Conservation (phyloP, 2,888 invertebrate genomes). For the Callosobruchus maculatus region DNA sequence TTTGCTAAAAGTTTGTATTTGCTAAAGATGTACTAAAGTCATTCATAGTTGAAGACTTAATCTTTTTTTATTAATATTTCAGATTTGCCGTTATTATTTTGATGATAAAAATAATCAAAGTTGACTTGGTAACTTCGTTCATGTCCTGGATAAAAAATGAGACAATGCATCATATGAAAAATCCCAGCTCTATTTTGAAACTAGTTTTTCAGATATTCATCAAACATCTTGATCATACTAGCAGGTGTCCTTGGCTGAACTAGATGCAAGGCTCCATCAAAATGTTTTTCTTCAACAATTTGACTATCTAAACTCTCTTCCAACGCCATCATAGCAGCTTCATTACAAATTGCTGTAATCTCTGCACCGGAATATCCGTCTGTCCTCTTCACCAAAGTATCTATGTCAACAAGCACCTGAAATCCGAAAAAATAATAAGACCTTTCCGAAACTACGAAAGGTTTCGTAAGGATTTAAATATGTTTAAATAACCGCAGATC, state of each 20-base stretch:
- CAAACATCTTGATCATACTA: conserved; percentile 69
- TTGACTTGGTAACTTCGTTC: too few species aligned
- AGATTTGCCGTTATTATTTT: too few species aligned
- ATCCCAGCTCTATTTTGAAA: neutral
- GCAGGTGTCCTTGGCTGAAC: conserved; percentile 75
- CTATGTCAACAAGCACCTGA: conserved; percentile 59
- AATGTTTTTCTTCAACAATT: conserved; percentile 65
- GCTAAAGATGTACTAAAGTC: too few species aligned
- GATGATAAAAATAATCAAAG: too few species aligned
- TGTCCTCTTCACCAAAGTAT: conserved; percentile 65
- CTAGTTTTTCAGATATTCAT: conserved; percentile 53
- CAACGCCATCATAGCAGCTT: conserved; percentile 83
- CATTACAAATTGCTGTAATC: conserved; percentile 83
- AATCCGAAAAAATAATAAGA: neutral
- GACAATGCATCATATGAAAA: neutral
- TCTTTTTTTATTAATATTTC: too few species aligned
- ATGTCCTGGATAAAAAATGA: neutral
- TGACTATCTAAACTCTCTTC: conserved; percentile 68
- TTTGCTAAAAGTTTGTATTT: too few species aligned
- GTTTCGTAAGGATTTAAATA: too few species aligned
- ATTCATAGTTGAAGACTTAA: too few species aligned
- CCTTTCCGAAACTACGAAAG: too few species aligned
- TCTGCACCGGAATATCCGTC: conserved; percentile 93
- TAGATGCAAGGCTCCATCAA: conserved; percentile 65
- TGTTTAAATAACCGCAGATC: too few species aligned